Evolutionary conservation across 2,797 vertebrate species (phyloP).

Genomic region (Heterohyrax brucei): DNA sequence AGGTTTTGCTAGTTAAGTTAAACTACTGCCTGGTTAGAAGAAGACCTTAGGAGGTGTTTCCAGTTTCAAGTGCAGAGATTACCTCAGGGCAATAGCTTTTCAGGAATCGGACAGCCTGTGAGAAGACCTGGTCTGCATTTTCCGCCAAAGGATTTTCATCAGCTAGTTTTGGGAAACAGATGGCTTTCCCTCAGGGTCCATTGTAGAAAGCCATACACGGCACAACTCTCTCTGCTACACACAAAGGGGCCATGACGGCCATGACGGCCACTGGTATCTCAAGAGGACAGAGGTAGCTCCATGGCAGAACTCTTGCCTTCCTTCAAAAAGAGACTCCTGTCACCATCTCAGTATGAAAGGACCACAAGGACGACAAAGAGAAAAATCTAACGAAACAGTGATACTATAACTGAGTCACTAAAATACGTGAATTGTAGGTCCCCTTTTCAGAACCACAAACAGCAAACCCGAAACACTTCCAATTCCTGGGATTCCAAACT

Average conservation of each 20-base stretch:
- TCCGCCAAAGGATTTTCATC: no score
- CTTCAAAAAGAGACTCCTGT: not conserved
- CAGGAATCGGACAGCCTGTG: no score
- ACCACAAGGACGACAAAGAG: not conserved
- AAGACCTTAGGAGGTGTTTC: no score
- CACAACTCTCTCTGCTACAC: not conserved
- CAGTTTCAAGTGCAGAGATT: no score
- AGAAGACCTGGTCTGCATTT: no score
- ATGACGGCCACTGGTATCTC: not conserved
- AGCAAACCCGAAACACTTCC: conserved; percentile 28
- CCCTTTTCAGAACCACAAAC: not conserved
- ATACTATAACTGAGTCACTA: not conserved
- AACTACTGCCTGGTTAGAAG: no score
- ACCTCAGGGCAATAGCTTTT: no score
- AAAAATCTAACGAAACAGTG: not conserved
- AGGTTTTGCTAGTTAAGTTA: no score
- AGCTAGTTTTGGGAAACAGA: not conserved
- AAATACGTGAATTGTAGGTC: not conserved
- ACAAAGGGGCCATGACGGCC: not conserved
- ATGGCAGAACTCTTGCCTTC: not conserved
- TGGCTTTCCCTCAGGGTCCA: not conserved
- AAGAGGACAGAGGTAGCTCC: not conserved
- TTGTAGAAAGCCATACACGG: not conserved
- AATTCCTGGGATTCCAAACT: conserved; percentile 6
- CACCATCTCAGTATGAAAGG: conserved; percentile 12